phyloP scores from a whole-genome alignment of 2,888 invertebrate genomes.

The Dendrolimus pini region DNA sequence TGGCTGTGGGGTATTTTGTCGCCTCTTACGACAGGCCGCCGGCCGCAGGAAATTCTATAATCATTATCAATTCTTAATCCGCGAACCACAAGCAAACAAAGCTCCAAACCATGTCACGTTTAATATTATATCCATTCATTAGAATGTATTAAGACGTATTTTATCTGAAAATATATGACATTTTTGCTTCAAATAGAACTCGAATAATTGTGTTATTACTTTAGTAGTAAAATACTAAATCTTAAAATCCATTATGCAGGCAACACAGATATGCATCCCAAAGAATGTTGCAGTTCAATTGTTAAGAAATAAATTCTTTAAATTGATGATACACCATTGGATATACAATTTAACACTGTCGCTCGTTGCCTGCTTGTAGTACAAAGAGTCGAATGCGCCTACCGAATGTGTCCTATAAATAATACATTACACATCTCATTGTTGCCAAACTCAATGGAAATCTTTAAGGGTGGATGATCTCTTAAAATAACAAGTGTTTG shows the following conservation, averaged over 20 bases:
- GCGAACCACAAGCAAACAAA: too few relatives aligned
- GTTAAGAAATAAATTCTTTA: constrained; percentile 46
- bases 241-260: not conserved
- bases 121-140: too few relatives aligned
- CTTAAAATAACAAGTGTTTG: constrained; percentile 78
- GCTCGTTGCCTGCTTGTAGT: constrained; percentile 36
- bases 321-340: constrained; percentile 54
- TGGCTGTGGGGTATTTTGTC: too few relatives aligned
- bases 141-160: too few relatives aligned
- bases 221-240: not conserved
- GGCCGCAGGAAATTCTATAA: too few relatives aligned
- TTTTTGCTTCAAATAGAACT: too few relatives aligned
- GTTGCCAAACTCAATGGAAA: constrained; percentile 56
- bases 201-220: not conserved
- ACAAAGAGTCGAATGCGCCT: constrained; percentile 57
- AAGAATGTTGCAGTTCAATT: constrained; percentile 46
- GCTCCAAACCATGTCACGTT: too few relatives aligned
- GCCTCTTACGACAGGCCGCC: too few relatives aligned
- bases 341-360: constrained; percentile 40
- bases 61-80: too few relatives aligned
- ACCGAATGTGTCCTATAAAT: constrained; percentile 73
- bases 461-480: constrained; percentile 75
- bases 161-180: too few relatives aligned
- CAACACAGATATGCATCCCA: constrained; percentile 13
- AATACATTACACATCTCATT: constrained; percentile 72